These are phyloP conservation scores for Pardosa pseudoannulata DNA, from an alignment of 2,888 invertebrate species.

Conservation along the genomic window DNA sequence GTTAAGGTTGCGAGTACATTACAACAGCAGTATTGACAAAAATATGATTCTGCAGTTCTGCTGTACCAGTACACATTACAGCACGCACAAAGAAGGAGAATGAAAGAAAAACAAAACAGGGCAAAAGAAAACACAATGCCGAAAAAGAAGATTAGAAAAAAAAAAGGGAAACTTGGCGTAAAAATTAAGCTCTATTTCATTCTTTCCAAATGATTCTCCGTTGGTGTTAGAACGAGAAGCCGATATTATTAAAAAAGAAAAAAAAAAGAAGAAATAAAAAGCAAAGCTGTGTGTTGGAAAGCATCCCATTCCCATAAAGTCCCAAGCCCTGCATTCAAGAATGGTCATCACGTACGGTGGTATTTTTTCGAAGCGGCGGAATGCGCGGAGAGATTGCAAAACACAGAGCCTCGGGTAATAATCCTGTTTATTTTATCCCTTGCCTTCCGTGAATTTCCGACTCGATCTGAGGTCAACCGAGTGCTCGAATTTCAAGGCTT, in stretches of 20 bases:
- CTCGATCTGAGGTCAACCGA: not conserved
- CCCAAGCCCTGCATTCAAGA: not conserved
- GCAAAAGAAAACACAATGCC: no score
- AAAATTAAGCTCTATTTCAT: no score
- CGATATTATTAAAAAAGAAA: not conserved
- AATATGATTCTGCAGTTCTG: no score
- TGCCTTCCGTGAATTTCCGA: not conserved
- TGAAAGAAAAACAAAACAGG: no score
- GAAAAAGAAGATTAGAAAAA: no score
- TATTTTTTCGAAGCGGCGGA: not conserved
- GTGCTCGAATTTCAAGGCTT: constrained; percentile 7
- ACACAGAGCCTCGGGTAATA: not conserved
- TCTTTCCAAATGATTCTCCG: no score
- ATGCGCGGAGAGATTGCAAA: not conserved
- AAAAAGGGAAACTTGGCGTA: no score
- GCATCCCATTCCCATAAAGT: not conserved
- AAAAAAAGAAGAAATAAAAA: not conserved
- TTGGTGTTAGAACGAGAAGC: no score
- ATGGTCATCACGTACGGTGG: not conserved
- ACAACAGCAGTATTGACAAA: no score
- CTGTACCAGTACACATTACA: no score
- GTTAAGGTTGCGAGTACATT: no score
- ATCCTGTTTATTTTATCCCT: not conserved
- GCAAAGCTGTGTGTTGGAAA: not conserved
- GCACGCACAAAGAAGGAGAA: no score